Evolutionary conservation across 2,888 invertebrate genomes (phyloP), one percentile per base, ranked within the genome.

Genomic region (Blastobasis adustella): DNA sequence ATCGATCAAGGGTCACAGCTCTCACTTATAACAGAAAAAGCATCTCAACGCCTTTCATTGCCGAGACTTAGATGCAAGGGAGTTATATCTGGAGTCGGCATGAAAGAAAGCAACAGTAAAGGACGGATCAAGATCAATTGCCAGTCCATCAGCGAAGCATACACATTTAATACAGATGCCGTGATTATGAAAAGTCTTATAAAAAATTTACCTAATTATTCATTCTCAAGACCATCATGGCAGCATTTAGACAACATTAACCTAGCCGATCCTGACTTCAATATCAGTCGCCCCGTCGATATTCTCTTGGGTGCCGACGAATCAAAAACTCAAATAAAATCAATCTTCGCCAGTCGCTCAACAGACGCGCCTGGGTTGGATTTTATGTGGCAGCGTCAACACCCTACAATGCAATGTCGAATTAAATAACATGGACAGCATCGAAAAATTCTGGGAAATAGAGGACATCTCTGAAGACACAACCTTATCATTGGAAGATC

Each of bases 401-500:
- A 50, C 41, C 6, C 10, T 46, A 10, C 40, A 50, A 10, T 50
- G 46, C 41, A 45, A 50, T 10, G 45, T 50, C 5, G 41, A 45
- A 7, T 7, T 50, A 5, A 50, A 45, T 9, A 23, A 45, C 5
- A n/a, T 46, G 37, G 38, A 50, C 6, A 41, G 46, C 5, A 46
- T 50, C 4, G 10, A 46, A 40, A 3, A n/a, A 23, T 50, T 50
- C 41, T 51, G 43, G 41, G 40, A 50, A 44, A 53, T 39, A 37
- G 45, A 49, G 39, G 49, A 49, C 10, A 37, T 46, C 1, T 4
- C 9, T 39, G 46, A 46, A 37, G 8, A 36, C 10, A 37, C 8
- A n/a, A 6, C 8, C 6, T 40, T 10, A 5, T 36, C 46, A 36
- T n/a, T 46, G 46, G 37, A 40, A 50, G 2, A 46, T 9, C 8